Conservation (phyloP, 2,797 vertebrate species). For the Picus viridis region DNA sequence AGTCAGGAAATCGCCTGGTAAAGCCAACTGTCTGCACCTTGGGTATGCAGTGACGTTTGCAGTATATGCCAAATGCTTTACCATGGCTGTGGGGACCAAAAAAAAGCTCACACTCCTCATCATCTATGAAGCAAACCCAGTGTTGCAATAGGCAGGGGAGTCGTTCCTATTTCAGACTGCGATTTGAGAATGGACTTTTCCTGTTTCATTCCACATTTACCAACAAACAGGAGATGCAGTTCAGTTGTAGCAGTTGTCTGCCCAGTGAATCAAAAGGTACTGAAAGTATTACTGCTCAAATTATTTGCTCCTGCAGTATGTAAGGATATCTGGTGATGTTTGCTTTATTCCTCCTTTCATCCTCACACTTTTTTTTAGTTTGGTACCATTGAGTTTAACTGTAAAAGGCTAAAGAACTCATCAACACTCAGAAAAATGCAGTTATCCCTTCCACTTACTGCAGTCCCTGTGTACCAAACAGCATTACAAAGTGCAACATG, state of each 20-base stretch:
- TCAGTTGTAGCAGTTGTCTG: conserved; percentile 39
- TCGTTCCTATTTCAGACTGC: neutral
- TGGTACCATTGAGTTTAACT: neutral
- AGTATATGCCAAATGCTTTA: conserved; percentile 62
- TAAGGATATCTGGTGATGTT: conserved; percentile 9
- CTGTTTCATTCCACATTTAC: neutral
- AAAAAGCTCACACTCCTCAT: conserved; percentile 4
- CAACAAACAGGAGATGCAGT: conserved; percentile 24
- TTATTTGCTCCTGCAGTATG: neutral
- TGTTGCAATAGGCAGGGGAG: neutral
- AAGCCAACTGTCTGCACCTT: conserved; percentile 71
- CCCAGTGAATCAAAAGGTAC: conserved; percentile 50
- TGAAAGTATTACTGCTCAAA: conserved; percentile 27
- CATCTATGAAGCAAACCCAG: neutral
- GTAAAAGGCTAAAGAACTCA: neutral
- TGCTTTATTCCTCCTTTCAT: neutral
- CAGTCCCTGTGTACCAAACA: neutral
- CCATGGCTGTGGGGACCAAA: conserved; percentile 35
- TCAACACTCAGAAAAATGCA: neutral
- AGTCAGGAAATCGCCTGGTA: conserved; percentile 73
- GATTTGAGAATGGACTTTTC: neutral
- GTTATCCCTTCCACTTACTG: neutral
- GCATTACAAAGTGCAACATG: neutral
- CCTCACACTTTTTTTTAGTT: neutral
- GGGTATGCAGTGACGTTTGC: conserved; percentile 54